Evolutionary conservation across 2,113 vertebrate species (phyloP).

Genomic region (Pygoscelis antarcticus): DNA sequence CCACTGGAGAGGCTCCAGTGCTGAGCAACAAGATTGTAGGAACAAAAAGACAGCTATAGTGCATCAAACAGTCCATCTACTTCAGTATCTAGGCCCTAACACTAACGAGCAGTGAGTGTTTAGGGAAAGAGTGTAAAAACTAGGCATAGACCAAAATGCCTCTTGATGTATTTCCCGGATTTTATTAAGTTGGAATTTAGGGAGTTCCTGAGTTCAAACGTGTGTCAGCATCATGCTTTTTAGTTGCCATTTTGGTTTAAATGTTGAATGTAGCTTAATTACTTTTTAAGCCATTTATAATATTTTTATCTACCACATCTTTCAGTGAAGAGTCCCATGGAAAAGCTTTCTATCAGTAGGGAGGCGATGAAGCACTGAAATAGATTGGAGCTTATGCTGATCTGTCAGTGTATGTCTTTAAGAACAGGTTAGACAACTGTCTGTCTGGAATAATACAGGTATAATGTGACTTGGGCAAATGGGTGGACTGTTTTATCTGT

Average conservation of each 20-base stretch:
- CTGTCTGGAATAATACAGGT: background rate
- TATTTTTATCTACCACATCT: background rate
- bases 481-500: background rate
- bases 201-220: background rate
- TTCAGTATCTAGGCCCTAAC: background rate
- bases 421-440: background rate
- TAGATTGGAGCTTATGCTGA: background rate
- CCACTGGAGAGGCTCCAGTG: background rate
- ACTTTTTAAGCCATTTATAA: background rate
- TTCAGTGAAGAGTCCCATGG: background rate
- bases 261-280: background rate
- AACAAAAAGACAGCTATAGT: background rate
- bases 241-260: background rate
- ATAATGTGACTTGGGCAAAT: background rate
- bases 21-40: background rate
- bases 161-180: background rate
- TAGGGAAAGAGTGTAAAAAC: background rate
- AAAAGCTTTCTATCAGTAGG: background rate
- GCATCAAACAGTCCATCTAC: background rate
- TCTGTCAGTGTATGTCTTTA: background rate
- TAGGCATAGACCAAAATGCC: background rate
- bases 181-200: background rate
- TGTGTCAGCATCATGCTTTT: background rate
- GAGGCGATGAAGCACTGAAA: background rate
- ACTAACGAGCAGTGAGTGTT: background rate